Percentiles rank a stretch among this genome's conserved stretches.
These are phyloP conservation scores for Apodemia mormo DNA, from an alignment of 2,888 invertebrate genomes.

Conservation along the genomic window DNA sequence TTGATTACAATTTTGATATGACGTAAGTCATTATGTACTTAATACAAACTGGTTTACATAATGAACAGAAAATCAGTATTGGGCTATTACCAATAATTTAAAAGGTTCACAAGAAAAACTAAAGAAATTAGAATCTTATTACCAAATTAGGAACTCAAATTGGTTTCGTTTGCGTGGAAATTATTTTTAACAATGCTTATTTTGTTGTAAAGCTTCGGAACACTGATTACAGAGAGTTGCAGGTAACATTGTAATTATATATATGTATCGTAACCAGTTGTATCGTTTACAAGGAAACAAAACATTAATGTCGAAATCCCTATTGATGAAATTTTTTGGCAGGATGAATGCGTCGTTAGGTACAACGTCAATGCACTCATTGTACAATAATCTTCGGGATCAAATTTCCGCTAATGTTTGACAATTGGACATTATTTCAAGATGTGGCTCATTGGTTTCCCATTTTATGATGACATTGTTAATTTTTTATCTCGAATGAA, in stretches of 20 bases:
- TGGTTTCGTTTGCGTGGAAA: constrained; percentile 21
- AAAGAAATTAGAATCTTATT: constrained; percentile 45
- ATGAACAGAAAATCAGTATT: not conserved
- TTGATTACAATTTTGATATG: not conserved
- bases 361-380: constrained; percentile 42
- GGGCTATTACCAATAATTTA: not conserved
- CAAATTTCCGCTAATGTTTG: constrained; percentile 46
- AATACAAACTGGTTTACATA: not conserved
- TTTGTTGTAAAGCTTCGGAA: constrained; percentile 36
- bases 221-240: constrained; percentile 31
- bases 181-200: constrained; percentile 39
- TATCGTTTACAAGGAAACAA: constrained; percentile 37
- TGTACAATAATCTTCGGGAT: constrained; percentile 43
- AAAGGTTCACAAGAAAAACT: not conserved
- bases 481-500: constrained; percentile 24
- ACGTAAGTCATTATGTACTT: not conserved
- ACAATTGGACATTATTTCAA: constrained; percentile 39
- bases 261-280: constrained; percentile 41
- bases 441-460: constrained; percentile 44
- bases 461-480: constrained; percentile 41
- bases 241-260: constrained; percentile 44
- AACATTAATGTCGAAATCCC: constrained; percentile 10
- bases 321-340: constrained; percentile 39
- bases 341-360: constrained; percentile 37
- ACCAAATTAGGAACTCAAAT: constrained; percentile 46